Conservation (phyloP, 2,797 vertebrate genomes). For the Neopelma chrysocephalum region DNA sequence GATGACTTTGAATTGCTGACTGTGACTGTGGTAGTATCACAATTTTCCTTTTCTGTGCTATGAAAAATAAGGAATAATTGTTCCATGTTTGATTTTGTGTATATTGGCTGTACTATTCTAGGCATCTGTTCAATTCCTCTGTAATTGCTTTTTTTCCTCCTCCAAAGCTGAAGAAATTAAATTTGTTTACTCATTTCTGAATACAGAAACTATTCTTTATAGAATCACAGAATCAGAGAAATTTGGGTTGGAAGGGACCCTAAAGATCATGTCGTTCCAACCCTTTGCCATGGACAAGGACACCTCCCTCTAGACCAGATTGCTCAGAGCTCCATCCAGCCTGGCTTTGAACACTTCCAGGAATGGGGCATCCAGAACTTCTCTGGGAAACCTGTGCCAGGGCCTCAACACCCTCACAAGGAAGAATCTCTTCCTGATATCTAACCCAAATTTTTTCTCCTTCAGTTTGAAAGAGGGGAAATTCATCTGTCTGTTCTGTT, state of each 20-base stretch:
- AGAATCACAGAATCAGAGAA: neutral
- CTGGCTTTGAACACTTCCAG: neutral
- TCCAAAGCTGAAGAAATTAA: neutral
- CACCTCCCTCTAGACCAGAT: neutral
- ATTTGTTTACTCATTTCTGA: neutral
- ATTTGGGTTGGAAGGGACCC: neutral
- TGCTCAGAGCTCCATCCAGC: neutral
- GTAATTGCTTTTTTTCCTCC: accelerated
- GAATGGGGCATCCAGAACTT: neutral
- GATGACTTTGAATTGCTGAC: slow-evolving; percentile 8
- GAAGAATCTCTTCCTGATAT: neutral
- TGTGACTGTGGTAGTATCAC: neutral
- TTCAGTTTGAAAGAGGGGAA: neutral
- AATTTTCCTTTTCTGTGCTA: neutral
- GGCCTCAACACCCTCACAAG: neutral
- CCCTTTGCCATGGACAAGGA: neutral
- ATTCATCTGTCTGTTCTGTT: neutral
- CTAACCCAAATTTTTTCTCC: neutral
- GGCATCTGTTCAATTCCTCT: neutral
- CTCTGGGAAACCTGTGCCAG: neutral
- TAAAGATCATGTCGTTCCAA: neutral
- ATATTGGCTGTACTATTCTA: neutral
- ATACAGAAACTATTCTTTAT: neutral
- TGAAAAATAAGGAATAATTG: neutral
- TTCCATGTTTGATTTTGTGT: neutral